Evolutionary conservation across 2,888 invertebrate species (phyloP), one percentile per base, ranked within the genome.

Genomic region (Leptogaster cylindrica): DNA sequence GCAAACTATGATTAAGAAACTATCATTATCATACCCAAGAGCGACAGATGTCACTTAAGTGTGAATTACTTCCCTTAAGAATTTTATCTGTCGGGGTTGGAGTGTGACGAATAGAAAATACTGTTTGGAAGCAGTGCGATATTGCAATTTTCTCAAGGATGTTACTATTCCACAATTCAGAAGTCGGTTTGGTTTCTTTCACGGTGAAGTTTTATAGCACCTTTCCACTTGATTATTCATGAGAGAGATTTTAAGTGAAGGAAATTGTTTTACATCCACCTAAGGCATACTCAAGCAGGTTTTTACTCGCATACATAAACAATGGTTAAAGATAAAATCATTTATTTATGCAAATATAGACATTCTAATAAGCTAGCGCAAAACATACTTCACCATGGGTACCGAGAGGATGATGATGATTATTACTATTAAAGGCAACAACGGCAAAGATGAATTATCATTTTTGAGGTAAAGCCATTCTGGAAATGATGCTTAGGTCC

Each of bases 261-360:
- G 52, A 68, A 68, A 68, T 68, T 68, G 68, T 68, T 68, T 68
- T 68, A 65, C 68, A 68, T 31, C 52, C 41, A 46, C 68, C 55
- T 55, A 36, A 65, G 33, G 33, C 33, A 25, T 27, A 14, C 55
- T 8, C 3, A 31, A 18, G 63, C 44, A 12, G 36, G 12, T 27
- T 31, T 27, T 39, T 18, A 12, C 39, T 39, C 58, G 39, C 58
- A 58, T 41, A 58, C 58, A 23, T 39, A 58, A 58, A 39, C 58
- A 58, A 41, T 58, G 27, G 25, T 58, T 58, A 39, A 18, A 58
- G 58, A 46, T 25, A 23, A 27, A 68, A 68, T 68, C 68, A 68
- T 68, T 65, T 68, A 65, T 68, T 68, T 65, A 68, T 68, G 68
- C 68, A 68, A 68, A 68, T 68, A 68, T 27, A 68, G 48, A 65